A percentile compares a stretch with the other conserved stretches of the same genome.
phyloP scores from a whole-genome alignment of 1,140 invertebrate genomes.

The Drosophila eugracilis region DNA sequence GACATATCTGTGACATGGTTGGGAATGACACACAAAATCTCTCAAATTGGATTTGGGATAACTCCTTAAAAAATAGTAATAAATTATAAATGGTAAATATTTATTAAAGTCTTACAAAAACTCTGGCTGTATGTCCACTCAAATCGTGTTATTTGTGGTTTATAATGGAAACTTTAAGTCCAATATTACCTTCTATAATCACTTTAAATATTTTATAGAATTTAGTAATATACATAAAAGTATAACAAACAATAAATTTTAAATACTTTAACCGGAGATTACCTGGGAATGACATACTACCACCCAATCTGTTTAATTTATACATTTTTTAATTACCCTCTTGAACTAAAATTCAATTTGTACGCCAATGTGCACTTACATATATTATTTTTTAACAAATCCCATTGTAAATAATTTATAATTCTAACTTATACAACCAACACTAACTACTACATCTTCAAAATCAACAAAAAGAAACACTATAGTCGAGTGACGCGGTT shows the following conservation, averaged over 20 bases:
- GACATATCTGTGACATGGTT: constrained; percentile 31
- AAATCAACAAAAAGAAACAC: too few relatives aligned
- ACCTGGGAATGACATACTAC: background rate
- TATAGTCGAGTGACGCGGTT: too few relatives aligned
- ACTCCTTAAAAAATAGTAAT: background rate
- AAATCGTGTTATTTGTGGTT: background rate
- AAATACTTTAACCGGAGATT: background rate
- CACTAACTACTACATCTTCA: too few relatives aligned
- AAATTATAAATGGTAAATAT: too few relatives aligned
- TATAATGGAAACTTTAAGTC: too few relatives aligned
- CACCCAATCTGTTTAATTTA: background rate
- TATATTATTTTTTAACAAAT: background rate
- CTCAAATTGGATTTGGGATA: too few relatives aligned
- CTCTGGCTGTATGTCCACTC: background rate
- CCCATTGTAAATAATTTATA: background rate
- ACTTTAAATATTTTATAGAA: background rate
- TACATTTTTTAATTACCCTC: background rate
- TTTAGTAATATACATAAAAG: background rate
- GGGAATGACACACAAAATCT: constrained; percentile 25
- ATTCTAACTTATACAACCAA: background rate
- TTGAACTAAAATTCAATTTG: background rate
- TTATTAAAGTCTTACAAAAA: background rate
- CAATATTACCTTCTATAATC: background rate
- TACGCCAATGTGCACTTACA: background rate
- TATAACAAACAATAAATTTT: background rate